Evolutionary conservation across 2,113 vertebrate species (phyloP), one percentile per base, ranked within the genome.

Genomic region (Rhinoderma darwinii): DNA sequence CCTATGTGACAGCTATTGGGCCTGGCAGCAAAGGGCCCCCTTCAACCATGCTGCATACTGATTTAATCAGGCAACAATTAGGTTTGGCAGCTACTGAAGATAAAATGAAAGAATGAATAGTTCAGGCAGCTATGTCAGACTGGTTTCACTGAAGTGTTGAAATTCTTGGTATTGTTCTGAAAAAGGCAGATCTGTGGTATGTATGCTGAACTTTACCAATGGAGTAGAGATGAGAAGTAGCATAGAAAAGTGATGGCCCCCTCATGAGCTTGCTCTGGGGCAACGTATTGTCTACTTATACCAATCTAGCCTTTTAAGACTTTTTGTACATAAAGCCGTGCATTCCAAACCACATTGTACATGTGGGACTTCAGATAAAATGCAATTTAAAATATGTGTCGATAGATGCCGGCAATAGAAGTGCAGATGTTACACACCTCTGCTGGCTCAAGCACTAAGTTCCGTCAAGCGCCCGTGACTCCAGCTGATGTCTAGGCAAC

Each of bases 61-160:
- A 76, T 76, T 47, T 30, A 76, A 76, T 47, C 73, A 44, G 73
- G 41, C 73, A 76, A 47, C 73, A 76, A 76, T 76, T 44, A 76
- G 73, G 73, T 47, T 76, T 47, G 73, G 73, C 73, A 76, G 25
- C 73, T 30, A 44, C 25, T 72, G 68, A 72, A 41, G 68, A 72
- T 72, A 72, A 72, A 72, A 72, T 72, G 68, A 72, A 41, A 72
- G 68, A 41, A 72, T 72, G 68, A 72, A 41, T 72, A 72, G 68
- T 72, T 39, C 68, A 37, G 66, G 32, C 66, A 37, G 66, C 66
- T 35, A 70, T 70, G 66, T 70, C 32, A 22, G 68, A 41, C 68
- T 39, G 68, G 68, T 72, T 72, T 72, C 20, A 72, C 18, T 25
- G 18, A 37, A 72, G 68, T 39, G 37, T 72, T 41, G 68, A 35